Conservation (phyloP, 2,113 vertebrate genomes). For the Cepphus grylle region DNA sequence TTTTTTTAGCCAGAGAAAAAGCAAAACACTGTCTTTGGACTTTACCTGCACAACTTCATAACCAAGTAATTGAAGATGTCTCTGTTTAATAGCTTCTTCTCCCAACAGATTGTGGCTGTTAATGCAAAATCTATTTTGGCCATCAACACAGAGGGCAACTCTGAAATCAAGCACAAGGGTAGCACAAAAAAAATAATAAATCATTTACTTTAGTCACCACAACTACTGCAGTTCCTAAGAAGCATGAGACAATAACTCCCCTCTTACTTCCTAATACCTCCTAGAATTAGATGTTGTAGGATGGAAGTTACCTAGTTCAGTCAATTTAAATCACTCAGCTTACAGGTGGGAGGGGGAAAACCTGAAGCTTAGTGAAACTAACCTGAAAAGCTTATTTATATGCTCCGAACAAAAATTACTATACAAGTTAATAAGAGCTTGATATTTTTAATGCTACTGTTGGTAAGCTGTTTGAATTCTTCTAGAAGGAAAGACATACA, state of each 20-base stretch:
- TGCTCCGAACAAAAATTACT: background rate
- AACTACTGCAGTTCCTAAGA: background rate
- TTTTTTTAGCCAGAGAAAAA: background rate
- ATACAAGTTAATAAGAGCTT: background rate
- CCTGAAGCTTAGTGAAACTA: background rate
- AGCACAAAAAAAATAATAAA: background rate
- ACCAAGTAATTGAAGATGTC: conserved; percentile 87
- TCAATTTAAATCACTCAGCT: background rate
- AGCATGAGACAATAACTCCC: background rate
- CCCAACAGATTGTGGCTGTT: conserved; percentile 81
- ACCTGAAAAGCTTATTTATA: background rate
- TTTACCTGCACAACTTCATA: conserved; percentile 90
- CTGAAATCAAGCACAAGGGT: conserved; percentile 24
- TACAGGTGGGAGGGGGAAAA: background rate
- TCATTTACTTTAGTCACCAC: background rate
- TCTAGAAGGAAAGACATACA: background rate
- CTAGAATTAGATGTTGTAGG: background rate
- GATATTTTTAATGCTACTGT: background rate
- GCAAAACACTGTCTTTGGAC: background rate
- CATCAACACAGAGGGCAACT: conserved; percentile 87
- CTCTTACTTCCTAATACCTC: background rate
- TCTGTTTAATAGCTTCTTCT: conserved; percentile 87
- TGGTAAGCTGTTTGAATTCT: background rate
- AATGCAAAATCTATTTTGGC: conserved; percentile 81
- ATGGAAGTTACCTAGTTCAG: background rate